Percentiles rank a stretch among this genome's conserved stretches.
Conservation (phyloP, 2,888 invertebrate species). For the Sepiola atlantica region DNA sequence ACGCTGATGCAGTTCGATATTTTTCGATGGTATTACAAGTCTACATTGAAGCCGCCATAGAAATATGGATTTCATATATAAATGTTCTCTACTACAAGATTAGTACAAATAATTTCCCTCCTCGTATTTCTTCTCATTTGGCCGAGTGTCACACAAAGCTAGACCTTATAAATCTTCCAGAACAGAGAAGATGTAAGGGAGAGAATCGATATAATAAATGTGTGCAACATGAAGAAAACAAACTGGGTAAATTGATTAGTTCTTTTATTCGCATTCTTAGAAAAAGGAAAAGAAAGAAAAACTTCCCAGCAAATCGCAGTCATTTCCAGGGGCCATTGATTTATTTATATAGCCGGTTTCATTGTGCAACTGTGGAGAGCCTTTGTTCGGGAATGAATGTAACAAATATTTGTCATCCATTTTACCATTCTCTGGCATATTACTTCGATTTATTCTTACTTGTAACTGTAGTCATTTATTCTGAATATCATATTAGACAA, state of each 20-base stretch:
- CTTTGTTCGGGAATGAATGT: not conserved
- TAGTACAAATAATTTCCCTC: too few species aligned
- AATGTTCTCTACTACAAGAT: too few species aligned
- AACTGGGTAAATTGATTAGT: not conserved
- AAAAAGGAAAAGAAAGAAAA: not conserved
- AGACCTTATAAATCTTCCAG: not conserved
- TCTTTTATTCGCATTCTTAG: not conserved
- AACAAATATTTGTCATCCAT: not conserved
- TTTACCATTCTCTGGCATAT: not conserved
- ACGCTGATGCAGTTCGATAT: too few species aligned
- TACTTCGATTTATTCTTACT: not conserved
- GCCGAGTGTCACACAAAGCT: not conserved
- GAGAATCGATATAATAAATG: not conserved
- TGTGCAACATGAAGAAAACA: not conserved
- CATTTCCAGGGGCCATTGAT: constrained; percentile 4
- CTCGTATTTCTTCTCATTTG: too few species aligned
- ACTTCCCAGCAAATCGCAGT: not conserved
- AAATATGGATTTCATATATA: too few species aligned
- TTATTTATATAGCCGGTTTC: not conserved
- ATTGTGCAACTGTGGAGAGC: not conserved
- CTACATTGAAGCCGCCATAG: too few species aligned
- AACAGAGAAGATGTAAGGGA: not conserved
- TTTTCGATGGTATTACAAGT: too few species aligned
- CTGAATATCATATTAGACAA: not conserved
- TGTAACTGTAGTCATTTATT: not conserved